Base-by-base conservation (phyloP, 1,140 invertebrate genomes). In the Calliphora vicina region DNA sequence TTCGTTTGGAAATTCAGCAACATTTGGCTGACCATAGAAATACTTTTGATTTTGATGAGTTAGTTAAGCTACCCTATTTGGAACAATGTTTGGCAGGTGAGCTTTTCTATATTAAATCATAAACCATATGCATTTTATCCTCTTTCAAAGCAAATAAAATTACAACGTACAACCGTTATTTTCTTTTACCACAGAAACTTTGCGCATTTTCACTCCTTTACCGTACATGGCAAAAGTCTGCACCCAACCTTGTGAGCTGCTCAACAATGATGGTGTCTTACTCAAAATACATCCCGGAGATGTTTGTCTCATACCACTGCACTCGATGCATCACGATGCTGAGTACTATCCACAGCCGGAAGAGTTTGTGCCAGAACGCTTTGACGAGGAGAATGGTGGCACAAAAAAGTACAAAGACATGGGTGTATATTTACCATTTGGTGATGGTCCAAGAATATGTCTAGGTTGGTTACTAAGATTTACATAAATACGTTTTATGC, bases 321-420 rank as follows among this genome's bases (percentile, higher is more conserved):
- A 92, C 83, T 92, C 92, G 0, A 85, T 94, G 4, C 94, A 95
- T 80, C 91, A 91, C 13, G 94, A 97, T 88, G 90, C 92, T 1
- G 87, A 93, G 72, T 93, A 94, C 85, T 97, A 94, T 85, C 92
- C 93, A n/a, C 91, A 96, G 57, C 95, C 96, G 0, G 91, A 94
- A 9, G 87, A 87, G 10, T 97, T 95, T 87, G 92, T 94, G 86
- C 97, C 97, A 0, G 94, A 96, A 72, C 91, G 96, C 87, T 90
- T 90, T 45, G 12, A 42, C 4, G 35, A 78, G 20, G 86, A 87
- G 2, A 86, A 88, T 84, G 85, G 82, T 1, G 83, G 84, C 6
- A 82, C 85, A 71, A 84, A 84, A 10, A 85, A 89, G n/a, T 82
- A 88, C 1, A 80, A 85, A 0, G 84, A 82, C 1, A 84, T 84